Evolutionary conservation across 1,140 invertebrate species (phyloP), one percentile per base, ranked within the genome.

Genomic region (Leptopilina boulardi): DNA sequence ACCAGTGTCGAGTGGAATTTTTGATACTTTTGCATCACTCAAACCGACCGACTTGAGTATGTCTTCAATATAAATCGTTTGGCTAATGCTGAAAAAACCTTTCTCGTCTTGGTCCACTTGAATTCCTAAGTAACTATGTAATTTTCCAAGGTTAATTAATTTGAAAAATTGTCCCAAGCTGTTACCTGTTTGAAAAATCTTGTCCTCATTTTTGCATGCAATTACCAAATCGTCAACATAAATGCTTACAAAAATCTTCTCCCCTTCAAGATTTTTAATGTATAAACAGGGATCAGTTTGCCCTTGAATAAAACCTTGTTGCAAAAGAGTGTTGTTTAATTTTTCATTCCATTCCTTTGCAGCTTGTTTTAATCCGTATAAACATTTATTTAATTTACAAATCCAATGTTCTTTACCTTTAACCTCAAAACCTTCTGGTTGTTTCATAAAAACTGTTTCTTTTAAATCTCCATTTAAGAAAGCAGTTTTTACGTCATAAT

Each of bases 361-460:
- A 2, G 82, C 82, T 81, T 88, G 87, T 71, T 88, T 88, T 10
- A 88, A 74, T 10, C 86, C 87, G 77, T 88, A 87, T 21, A 87
- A 38, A 19, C 87, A 86, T 71, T 80, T 84, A 3, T 84, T 85
- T 1, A 88, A 73, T 74, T 77, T 77, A 73, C 78, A 82, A 5
- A 83, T 80, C 18, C 30, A 15, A 78, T 71, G 51, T 71, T 72
- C 54, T 54, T 19, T 74, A 41, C 38, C 59, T 47, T 76, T 51
- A 34, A 71, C 30, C 76, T 75, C 19, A 54, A 51, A 76, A 23
- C 78, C 71, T 19, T 47, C 38, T 6, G 89, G 88, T 71, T 83
- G 83, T 74, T 83, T 78, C 89, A 91, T 91, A 66, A 89, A 91
- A 3, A 92, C 87, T 10, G 90, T 85, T 78, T 87, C 86, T 21